Evolutionary conservation across 2,888 invertebrate genomes (phyloP), one percentile per base, ranked within the genome.

Genomic region (Coecobrya sp.): DNA sequence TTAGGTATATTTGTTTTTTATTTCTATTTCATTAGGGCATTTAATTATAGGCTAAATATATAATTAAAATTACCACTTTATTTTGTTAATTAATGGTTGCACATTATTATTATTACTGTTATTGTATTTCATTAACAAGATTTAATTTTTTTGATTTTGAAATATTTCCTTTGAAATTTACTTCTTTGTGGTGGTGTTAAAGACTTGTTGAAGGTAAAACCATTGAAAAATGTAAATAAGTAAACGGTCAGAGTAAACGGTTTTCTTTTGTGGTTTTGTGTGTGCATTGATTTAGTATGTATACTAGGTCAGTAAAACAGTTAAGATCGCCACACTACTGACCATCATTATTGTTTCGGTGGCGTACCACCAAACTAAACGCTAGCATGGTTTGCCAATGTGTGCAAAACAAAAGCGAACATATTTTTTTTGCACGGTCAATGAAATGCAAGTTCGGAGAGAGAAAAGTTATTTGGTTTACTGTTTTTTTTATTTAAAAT

Each of bases 1-100:
- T n/a, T n/a, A n/a, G 27, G 55, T 36, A 30, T 30, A 68, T 65
- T 52, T n/a, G 19, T n/a, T 30, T 79, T 42, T 52, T n/a, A n/a
- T n/a, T 89, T 89, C 89, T 89, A 25, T 73, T 89, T 84, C 84
- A 73, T 89, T 82, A 89, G 73, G n/a, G 42, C n/a, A 70, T 70
- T 89, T 81, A 89, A 68, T 89, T 89, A n/a, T n/a, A n/a, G 81
- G 81, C 7, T n/a, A 19, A 73, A 89, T 81, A 49, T 82, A 22
- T 49, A 76, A 76, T 55, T 68, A 82, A 45, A 73, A 16, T 45
- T 65, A 11, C 13, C 27, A 62, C 25, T 62, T 65, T 42, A 42
- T 45, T 19, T 10, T 19, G 10, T 13, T 55, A 42, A 65, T 68
- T 22, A 65, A 52, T 59, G 8, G 45, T 25, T 59, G 11, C 79